Conservation (phyloP, 2,113 vertebrate genomes). For the Planiliza haematocheilus region DNA sequence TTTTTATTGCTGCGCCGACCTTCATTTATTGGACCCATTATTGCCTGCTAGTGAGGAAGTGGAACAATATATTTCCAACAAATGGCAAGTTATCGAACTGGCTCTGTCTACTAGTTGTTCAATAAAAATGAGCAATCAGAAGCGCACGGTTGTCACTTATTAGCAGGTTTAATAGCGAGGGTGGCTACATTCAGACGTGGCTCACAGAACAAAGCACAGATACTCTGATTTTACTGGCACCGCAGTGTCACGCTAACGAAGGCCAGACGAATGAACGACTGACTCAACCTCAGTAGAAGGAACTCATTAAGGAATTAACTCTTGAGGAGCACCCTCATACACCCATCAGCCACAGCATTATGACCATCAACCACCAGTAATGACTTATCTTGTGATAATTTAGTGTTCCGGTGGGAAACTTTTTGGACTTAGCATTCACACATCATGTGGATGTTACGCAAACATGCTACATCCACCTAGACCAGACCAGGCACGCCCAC, state of each 20-base stretch:
- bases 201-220: background rate
- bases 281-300: background rate
- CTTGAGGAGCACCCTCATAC: too few species aligned
- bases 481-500: too few species aligned
- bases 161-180: constrained; percentile 13
- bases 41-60: constrained; percentile 10
- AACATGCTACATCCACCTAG: too few species aligned
- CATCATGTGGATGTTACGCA: too few species aligned
- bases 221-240: background rate
- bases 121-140: constrained; percentile 17
- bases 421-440: too few species aligned
- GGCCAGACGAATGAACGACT: background rate
- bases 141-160: constrained; percentile 20
- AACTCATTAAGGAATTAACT: too few species aligned
- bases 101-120: constrained; percentile 17
- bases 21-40: constrained; percentile 43
- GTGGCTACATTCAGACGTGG: background rate
- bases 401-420: too few species aligned
- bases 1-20: constrained; percentile 19
- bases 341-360: too few species aligned
- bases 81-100: constrained; percentile 37
- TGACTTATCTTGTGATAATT: too few species aligned
- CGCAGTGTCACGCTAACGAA: background rate
- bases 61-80: constrained; percentile 29
- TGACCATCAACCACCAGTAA: too few species aligned